Evolutionary conservation across 2,113 vertebrate species (phyloP).

Genomic region (Pterocles orientalis): DNA sequence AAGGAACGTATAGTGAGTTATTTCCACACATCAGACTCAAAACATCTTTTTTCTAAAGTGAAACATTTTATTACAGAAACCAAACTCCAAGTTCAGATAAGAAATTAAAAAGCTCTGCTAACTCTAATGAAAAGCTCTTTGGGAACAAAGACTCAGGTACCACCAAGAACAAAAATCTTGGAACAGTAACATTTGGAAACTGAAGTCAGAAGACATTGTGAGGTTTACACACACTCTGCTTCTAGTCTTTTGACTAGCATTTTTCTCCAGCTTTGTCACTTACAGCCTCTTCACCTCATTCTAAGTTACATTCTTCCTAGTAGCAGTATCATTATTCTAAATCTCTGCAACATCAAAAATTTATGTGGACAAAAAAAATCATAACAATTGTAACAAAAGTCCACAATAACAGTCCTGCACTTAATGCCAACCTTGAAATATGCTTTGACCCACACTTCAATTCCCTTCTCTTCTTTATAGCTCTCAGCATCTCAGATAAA

Average conservation of each 20-base stretch:
- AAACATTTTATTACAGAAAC: not conserved
- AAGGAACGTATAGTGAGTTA: not conserved
- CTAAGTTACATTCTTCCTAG: not conserved
- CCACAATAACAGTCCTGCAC: not conserved
- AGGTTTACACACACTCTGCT: not conserved
- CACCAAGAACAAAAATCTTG: not conserved
- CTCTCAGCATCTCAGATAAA: not conserved
- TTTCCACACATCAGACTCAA: not conserved
- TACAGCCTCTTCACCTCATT: not conserved
- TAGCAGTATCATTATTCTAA: not conserved
- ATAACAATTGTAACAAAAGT: not conserved
- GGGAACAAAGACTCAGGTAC: not conserved
- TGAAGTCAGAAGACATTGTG: not conserved
- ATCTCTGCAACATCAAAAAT: not conserved
- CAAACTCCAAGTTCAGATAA: not conserved
- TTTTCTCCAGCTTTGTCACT: not conserved
- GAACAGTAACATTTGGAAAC: not conserved
- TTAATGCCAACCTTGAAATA: not conserved
- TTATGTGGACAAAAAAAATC: not conserved
- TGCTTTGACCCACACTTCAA: not conserved
- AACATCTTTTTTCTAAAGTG: not conserved
- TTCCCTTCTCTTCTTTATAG: not conserved
- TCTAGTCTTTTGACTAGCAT: not conserved
- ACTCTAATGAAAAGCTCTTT: not conserved
- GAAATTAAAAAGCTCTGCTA: not conserved